Evolutionary conservation across 2,888 invertebrate species (phyloP).

Genomic region (Zygogramma bicolorata): DNA sequence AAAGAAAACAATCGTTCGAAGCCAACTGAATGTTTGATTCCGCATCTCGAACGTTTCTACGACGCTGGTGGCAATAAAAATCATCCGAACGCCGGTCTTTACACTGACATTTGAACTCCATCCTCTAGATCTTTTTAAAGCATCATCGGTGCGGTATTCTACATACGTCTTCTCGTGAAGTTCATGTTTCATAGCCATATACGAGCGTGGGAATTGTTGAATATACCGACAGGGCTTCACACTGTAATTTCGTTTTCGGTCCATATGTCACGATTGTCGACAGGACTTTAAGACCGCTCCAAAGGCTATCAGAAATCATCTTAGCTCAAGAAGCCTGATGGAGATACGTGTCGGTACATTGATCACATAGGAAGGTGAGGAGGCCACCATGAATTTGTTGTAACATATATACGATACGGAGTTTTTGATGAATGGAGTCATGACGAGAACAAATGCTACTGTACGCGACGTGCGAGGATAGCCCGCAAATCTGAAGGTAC

Average conservation of each 20-base stretch:
- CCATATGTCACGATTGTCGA: conserved; percentile 8
- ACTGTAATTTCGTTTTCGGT: neutral
- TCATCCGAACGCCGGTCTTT: neutral
- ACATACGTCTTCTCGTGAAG: conserved; percentile 6
- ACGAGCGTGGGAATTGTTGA: neutral
- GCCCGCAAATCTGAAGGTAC: too few species aligned
- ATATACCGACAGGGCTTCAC: neutral
- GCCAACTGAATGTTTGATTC: neutral
- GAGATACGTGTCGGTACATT: neutral
- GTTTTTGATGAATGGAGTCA: too few species aligned
- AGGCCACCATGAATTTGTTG: too few species aligned
- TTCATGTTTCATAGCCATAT: conserved; percentile 9
- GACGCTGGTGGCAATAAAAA: neutral
- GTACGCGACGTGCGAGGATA: too few species aligned
- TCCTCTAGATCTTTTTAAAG: conserved; percentile 3
- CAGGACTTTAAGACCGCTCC: neutral
- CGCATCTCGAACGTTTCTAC: neutral
- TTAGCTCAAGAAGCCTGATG: neutral
- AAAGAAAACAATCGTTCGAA: neutral
- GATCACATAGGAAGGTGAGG: too few species aligned
- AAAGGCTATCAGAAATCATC: neutral
- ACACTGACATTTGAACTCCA: neutral
- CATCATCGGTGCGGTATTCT: neutral
- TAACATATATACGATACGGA: too few species aligned
- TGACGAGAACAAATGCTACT: too few species aligned